Evolutionary conservation across 2,797 vertebrate species (phyloP).

Genomic region (Cossypha dichroa): DNA sequence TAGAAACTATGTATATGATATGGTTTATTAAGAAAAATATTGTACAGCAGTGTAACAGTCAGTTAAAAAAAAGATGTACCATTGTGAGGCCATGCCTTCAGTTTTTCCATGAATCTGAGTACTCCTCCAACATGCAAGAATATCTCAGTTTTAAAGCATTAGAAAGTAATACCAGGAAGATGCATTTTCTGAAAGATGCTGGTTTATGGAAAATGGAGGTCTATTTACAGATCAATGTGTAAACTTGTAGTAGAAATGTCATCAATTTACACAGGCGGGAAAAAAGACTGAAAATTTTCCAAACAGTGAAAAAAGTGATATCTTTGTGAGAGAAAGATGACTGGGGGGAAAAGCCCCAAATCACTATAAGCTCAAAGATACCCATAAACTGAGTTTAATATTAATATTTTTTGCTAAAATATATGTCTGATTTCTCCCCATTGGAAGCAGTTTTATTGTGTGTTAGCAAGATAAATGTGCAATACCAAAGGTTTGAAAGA

Average conservation of each 20-base stretch:
- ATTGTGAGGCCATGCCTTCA: fast-evolving
- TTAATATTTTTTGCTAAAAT: not conserved
- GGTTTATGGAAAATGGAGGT: not conserved
- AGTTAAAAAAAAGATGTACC: not conserved
- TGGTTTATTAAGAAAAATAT: fast-evolving
- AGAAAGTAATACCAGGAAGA: not conserved
- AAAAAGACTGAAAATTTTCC: not conserved
- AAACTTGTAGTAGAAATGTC: not conserved
- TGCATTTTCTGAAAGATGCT: not conserved
- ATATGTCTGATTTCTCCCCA: not conserved
- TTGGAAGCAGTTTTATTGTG: not conserved
- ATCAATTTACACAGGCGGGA: not conserved
- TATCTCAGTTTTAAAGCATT: not conserved
- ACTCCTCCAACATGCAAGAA: not conserved
- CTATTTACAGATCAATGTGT: not conserved
- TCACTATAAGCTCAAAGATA: not conserved
- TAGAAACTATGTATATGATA: not conserved
- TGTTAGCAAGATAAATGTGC: not conserved
- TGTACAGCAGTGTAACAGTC: not conserved
- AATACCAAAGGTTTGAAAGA: not conserved
- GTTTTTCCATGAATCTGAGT: not conserved
- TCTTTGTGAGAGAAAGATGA: not conserved
- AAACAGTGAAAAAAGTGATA: not conserved
- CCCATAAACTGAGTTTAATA: not conserved
- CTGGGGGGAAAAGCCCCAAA: not conserved